A percentile compares a stretch with the other conserved stretches of the same genome.
Conservation (phyloP, 2,113 vertebrate genomes). For the Pachycephala philippinensis region DNA sequence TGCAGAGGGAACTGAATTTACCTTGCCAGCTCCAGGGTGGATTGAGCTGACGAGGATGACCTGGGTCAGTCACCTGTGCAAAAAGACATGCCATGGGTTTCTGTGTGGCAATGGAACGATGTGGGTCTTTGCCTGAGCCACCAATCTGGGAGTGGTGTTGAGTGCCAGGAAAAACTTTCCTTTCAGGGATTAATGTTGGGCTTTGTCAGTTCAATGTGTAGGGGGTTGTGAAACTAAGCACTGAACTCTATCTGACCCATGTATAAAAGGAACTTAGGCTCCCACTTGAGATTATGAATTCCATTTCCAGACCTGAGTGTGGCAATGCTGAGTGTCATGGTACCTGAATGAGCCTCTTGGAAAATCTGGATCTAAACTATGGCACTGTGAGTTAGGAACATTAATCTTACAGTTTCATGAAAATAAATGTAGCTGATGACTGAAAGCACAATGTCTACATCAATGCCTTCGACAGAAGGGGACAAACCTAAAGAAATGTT, state of each 20-base stretch:
- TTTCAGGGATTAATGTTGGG: not conserved
- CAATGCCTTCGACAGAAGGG: not conserved
- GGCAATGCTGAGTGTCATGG: not conserved
- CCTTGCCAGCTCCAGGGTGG: not conserved
- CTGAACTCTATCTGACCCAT: not conserved
- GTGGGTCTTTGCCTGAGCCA: not conserved
- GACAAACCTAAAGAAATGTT: not conserved
- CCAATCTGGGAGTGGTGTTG: not conserved
- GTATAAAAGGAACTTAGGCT: not conserved
- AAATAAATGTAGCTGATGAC: not conserved
- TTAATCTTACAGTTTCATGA: not conserved
- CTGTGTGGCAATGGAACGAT: not conserved
- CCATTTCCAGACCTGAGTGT: not conserved
- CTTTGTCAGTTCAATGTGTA: not conserved
- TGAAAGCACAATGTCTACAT: not conserved
- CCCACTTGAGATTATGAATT: not conserved
- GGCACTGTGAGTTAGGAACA: not conserved
- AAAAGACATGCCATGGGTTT: not conserved
- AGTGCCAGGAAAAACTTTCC: not conserved
- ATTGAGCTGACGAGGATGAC: not conserved
- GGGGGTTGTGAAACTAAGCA: not conserved
- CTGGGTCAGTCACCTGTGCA: not conserved
- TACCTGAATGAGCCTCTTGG: not conserved
- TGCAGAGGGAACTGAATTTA: not conserved
- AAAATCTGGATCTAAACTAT: not conserved